Evolutionary conservation across 1,140 invertebrate genomes (phyloP).

Genomic region (Drosophila ogumai): DNA sequence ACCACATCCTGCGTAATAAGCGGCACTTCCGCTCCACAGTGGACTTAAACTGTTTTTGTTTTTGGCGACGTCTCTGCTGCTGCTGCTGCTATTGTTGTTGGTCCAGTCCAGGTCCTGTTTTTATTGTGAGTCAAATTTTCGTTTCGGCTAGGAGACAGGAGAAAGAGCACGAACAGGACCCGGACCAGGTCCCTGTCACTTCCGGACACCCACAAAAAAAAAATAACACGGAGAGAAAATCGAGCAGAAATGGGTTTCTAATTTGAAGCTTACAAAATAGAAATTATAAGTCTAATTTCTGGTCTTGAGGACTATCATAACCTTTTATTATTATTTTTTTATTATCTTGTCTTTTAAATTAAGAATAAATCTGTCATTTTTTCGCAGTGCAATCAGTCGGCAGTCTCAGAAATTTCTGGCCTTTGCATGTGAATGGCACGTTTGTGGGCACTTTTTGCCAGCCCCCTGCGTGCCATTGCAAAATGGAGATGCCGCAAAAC

Average conservation of each 20-base stretch:
- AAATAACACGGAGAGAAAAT: not conserved
- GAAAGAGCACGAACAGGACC: constrained; percentile 20
- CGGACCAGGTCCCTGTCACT: constrained; percentile 53
- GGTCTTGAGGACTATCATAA: not conserved
- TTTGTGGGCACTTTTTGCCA: constrained; percentile 63
- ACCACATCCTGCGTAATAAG: constrained; percentile 82
- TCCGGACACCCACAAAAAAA: constrained; percentile 45
- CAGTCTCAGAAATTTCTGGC: constrained; percentile 45
- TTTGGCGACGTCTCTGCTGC: not conserved
- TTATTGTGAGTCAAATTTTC: constrained; percentile 75
- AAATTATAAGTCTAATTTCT: not conserved
- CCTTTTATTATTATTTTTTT: no score
- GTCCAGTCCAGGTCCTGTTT: constrained; percentile 47
- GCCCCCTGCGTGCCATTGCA: constrained; percentile 25
- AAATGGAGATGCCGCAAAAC: constrained; percentile 68
- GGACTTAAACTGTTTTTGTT: constrained; percentile 72
- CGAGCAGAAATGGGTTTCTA: not conserved
- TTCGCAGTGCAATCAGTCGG: not conserved
- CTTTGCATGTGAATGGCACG: constrained; percentile 78
- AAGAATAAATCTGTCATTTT: not conserved
- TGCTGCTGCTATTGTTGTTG: constrained; percentile 12
- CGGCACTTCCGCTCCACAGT: constrained; percentile 70
- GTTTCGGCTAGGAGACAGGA: constrained; percentile 34
- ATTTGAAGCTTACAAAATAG: not conserved
- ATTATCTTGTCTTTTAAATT: no score